phyloP scores from a whole-genome alignment of 2,113 vertebrate genomes.

The mouse (Mus musculus) region GRCm39 chr5:53286001-53286500 shows the following conservation, averaged over 20 bases:
- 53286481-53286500: background rate
- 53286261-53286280: background rate
- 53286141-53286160: background rate
- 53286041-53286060: background rate
- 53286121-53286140: background rate
- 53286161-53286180: background rate
- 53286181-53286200: background rate
- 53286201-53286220: too few species aligned
- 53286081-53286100: too few species aligned
- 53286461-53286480: background rate
- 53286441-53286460: background rate
- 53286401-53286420: background rate
- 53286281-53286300: background rate
- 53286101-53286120: too few species aligned
- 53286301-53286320: background rate
- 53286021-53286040: background rate
- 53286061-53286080: too few species aligned
- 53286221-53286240: too few species aligned
- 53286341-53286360: background rate
- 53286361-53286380: background rate
- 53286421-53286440: background rate
- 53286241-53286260: too few species aligned
- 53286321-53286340: accelerated
- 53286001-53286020: background rate
- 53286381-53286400: background rate